Evolutionary conservation across 1,140 invertebrate species (phyloP).

Genomic region (Agraylea sexmaculata): DNA sequence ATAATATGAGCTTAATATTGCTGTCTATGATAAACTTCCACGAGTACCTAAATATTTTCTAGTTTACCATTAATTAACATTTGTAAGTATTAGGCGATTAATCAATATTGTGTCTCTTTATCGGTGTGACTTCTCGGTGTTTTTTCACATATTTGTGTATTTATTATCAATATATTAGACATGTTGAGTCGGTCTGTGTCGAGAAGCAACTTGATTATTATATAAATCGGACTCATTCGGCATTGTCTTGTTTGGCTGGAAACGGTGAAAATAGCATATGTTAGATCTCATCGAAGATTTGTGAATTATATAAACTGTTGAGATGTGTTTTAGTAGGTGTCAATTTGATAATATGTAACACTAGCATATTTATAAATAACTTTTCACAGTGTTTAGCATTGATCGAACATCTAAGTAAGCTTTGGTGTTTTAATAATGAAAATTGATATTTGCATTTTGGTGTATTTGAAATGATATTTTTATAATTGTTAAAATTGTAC

Average conservation of each 20-base stretch:
- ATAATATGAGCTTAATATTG: constrained; percentile 22
- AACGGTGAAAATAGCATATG: too few species aligned
- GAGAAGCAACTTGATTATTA: background rate
- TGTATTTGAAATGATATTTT: constrained; percentile 23
- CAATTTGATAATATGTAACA: too few species aligned
- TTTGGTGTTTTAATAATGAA: too few species aligned
- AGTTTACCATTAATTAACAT: constrained; percentile 11
- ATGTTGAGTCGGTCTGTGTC: constrained; percentile 7
- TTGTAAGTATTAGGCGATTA: constrained; percentile 18
- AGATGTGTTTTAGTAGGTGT: too few species aligned
- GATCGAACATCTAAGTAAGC: too few species aligned
- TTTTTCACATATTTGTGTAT: constrained; percentile 15
- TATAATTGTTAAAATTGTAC: constrained; percentile 23
- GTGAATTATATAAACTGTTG: too few species aligned
- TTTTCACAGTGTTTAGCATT: too few species aligned
- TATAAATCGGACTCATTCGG: background rate
- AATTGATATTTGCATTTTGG: too few species aligned
- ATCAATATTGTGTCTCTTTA: constrained; percentile 16
- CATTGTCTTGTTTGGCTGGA: constrained; percentile 3
- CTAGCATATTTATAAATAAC: too few species aligned
- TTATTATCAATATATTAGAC: constrained; percentile 7
- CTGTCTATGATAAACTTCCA: constrained; percentile 22
- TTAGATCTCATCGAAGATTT: too few species aligned
- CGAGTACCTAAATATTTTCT: constrained; percentile 20
- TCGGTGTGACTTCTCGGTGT: too few species aligned